A percentile compares a stretch with the other conserved stretches of the same genome.
Evolutionary conservation across 2,888 invertebrate species (phyloP).

Genomic region (Coelinius sp.): DNA sequence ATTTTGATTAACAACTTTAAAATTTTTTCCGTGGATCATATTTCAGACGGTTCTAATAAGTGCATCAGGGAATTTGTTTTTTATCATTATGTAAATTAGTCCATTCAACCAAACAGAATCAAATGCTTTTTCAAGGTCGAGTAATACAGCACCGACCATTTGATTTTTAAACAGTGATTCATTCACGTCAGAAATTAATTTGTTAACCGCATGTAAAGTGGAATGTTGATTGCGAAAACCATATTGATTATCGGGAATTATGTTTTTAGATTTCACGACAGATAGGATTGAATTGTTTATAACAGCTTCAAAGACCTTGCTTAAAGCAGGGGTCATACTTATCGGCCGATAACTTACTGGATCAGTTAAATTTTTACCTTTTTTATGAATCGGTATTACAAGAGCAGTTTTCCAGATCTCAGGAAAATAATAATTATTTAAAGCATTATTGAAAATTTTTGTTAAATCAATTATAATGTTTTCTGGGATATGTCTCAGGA

Average conservation of each 20-base stretch:
- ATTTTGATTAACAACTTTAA: constrained; percentile 8
- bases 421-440: not conserved
- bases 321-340: not conserved
- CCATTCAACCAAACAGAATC: constrained; percentile 24
- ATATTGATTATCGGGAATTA: not conserved
- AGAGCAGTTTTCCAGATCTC: not conserved
- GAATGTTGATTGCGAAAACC: not conserved
- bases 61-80: not conserved
- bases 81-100: constrained; percentile 20
- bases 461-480: not conserved
- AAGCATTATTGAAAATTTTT: not conserved
- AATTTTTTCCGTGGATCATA: constrained; percentile 6
- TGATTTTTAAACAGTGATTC: not conserved
- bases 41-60: not conserved
- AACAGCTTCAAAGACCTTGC: not conserved
- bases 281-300: not conserved
- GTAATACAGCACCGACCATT: not conserved
- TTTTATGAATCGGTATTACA: not conserved
- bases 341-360: not conserved
- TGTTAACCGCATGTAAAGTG: not conserved
- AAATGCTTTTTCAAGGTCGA: not conserved
- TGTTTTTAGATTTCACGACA: too few relatives aligned
- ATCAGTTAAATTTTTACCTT: not conserved
- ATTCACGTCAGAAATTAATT: not conserved
- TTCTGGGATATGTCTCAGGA: constrained; percentile 4